Evolutionary conservation across 2,888 invertebrate species (phyloP).

Genomic region (Caenorhabditis angaria): DNA sequence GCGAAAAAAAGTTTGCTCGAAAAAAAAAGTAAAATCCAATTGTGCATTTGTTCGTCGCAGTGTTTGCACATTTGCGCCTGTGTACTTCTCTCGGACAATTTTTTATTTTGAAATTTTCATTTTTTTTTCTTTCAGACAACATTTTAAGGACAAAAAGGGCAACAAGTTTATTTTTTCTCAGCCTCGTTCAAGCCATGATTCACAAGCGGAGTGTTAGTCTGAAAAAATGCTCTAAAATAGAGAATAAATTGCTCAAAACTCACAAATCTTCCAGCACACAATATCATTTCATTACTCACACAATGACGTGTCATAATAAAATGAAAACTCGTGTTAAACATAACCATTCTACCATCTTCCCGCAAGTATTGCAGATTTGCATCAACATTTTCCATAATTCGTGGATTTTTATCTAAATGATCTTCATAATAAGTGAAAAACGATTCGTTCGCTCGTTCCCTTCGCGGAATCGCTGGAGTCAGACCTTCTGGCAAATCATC

Average conservation of each 20-base stretch:
- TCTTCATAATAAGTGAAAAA: conserved; percentile 26
- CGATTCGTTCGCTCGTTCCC: neutral
- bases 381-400: neutral
- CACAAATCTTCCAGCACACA: conserved; percentile 10
- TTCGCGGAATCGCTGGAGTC: neutral
- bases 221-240: neutral
- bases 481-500: neutral
- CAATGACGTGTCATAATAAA: conserved; percentile 3
- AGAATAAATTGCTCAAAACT: neutral
- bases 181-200: neutral
- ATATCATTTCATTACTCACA: neutral
- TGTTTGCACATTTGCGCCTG: neutral
- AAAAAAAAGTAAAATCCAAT: neutral
- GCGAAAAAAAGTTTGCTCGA: too few species aligned
- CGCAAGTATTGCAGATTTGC: neutral
- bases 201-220: neutral
- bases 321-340: neutral
- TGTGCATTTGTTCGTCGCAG: neutral
- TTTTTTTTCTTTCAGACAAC: neutral
- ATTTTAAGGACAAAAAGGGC: too few species aligned
- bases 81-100: neutral
- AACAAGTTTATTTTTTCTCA: too few species aligned
- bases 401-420: conserved; percentile 9
- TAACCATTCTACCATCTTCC: neutral
- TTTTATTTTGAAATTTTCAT: neutral